Conservation (phyloP, 2,888 invertebrate species). For the Eristalis arbustorum region DNA sequence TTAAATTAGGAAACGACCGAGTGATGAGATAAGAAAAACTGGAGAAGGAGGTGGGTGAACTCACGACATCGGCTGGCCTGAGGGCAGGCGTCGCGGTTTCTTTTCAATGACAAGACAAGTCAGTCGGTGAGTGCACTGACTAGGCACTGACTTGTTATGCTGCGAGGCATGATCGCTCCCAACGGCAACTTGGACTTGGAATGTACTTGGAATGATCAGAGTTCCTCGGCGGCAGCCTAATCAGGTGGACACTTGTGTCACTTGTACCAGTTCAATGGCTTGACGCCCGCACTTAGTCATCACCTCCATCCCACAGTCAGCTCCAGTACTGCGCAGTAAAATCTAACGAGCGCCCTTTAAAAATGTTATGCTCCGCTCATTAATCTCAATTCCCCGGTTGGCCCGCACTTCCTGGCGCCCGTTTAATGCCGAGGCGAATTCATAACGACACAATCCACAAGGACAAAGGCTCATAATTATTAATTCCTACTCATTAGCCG, state of each 20-base stretch:
- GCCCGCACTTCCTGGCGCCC: not conserved
- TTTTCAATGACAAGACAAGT: no score
- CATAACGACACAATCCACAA: not conserved
- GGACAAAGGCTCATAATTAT: conserved; percentile 13
- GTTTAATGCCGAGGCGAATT: not conserved
- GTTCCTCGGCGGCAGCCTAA: no score
- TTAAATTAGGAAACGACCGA: not conserved
- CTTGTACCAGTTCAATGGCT: no score
- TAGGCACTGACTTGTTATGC: no score
- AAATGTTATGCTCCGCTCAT: not conserved
- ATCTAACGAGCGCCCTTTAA: not conserved
- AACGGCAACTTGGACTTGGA: no score
- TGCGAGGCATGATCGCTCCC: no score
- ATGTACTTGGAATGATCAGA: no score
- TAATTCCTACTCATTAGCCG: conserved; percentile 49
- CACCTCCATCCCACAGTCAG: not conserved
- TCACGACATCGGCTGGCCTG: no score
- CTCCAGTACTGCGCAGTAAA: not conserved
- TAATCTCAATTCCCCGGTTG: not conserved
- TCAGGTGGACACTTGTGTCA: no score
- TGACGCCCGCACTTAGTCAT: no score
- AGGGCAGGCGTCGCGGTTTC: no score
- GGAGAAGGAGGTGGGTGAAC: no score
- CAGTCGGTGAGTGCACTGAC: not conserved
- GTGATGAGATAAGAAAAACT: not conserved